These are phyloP conservation scores for Clupea harengus DNA, from an alignment of 2,113 vertebrate genomes.

Conservation along the genomic window DNA sequence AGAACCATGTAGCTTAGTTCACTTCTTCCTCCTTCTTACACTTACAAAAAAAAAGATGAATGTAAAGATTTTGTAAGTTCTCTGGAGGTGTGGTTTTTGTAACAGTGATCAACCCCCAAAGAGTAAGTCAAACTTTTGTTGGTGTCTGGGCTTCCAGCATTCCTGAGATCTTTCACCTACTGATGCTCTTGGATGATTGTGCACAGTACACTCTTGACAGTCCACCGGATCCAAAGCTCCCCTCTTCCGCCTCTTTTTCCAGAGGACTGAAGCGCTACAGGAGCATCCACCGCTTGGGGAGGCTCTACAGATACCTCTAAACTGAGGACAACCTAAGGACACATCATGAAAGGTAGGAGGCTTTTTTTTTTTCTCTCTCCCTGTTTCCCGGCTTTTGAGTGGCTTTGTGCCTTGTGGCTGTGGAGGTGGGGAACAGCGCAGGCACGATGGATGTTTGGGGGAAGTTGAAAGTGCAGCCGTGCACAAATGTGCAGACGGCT, in stretches of 20 bases:
- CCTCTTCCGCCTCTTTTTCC: background rate
- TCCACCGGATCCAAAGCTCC: background rate
- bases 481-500: slow-evolving; percentile 55
- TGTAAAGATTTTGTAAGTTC: background rate
- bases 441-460: slow-evolving; percentile 9
- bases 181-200: background rate
- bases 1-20: background rate
- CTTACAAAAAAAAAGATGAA: background rate
- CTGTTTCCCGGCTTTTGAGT: background rate
- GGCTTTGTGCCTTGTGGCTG: background rate
- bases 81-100: background rate
- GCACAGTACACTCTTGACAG: background rate
- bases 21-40: background rate
- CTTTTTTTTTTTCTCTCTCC: background rate
- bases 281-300: background rate
- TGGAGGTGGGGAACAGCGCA: background rate
- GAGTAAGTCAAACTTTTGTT: background rate
- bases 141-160: background rate
- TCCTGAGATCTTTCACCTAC: background rate
- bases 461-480: slow-evolving; percentile 26
- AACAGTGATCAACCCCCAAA: background rate
- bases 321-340: background rate
- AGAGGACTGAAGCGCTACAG: background rate
- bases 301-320: background rate
- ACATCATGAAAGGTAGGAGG: slow-evolving; percentile 75